Conservation (phyloP, 2,888 invertebrate species). For the Pediacus dermestoides region DNA sequence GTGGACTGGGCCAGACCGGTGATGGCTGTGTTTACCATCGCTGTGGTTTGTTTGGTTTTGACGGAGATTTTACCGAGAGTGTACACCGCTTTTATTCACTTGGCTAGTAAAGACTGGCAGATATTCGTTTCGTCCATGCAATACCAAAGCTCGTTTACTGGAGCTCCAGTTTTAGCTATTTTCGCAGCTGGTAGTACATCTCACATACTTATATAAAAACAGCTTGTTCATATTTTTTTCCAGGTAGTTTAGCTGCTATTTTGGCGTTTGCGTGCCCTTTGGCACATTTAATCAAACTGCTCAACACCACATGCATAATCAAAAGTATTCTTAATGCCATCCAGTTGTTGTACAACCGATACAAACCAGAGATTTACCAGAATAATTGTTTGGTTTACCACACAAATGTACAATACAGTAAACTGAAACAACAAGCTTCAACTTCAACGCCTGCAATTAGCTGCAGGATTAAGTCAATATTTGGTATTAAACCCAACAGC, state of each 20-base stretch:
- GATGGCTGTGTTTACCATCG: conserved; percentile 58
- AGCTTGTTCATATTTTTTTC: conserved; percentile 25
- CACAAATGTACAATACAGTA: conserved; percentile 42
- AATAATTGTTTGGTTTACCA: conserved; percentile 23
- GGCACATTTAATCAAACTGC: conserved; percentile 58
- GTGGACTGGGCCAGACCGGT: conserved; percentile 60
- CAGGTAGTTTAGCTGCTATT: conserved; percentile 61
- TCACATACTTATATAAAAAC: background rate
- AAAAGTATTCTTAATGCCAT: conserved; percentile 36
- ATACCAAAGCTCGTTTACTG: conserved; percentile 58
- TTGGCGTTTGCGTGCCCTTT: conserved; percentile 63
- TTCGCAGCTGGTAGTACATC: conserved; percentile 55
- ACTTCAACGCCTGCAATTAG: conserved; percentile 17
- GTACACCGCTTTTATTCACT: conserved; percentile 54
- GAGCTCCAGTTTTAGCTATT: conserved; percentile 62
- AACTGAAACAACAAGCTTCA: conserved; percentile 33
- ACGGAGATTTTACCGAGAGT: conserved; percentile 60
- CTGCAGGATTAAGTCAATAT: conserved; percentile 29
- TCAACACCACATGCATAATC: conserved; percentile 56
- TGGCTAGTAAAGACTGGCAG: conserved; percentile 62
- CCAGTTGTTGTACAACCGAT: conserved; percentile 51
- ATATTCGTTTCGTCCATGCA: conserved; percentile 60
- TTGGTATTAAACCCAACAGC: conserved; percentile 32
- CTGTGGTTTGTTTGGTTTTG: conserved; percentile 58
- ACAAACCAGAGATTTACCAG: conserved; percentile 52